These are phyloP conservation scores for Drosophila murphyi DNA, from an alignment of 1,140 invertebrate species.

Conservation along the genomic window DNA sequence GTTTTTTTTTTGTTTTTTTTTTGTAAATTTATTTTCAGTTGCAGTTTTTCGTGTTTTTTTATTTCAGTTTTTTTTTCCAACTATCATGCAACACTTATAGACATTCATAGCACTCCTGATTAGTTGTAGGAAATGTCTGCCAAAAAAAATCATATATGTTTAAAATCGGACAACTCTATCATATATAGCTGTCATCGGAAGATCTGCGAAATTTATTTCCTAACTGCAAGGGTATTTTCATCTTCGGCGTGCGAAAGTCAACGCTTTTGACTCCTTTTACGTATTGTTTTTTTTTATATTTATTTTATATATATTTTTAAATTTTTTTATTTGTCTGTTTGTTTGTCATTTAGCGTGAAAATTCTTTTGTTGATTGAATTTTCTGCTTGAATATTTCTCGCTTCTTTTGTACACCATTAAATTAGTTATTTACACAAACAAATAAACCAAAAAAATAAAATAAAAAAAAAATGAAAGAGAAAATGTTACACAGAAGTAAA, in stretches of 20 bases:
- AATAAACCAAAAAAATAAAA: slow-evolving; percentile 35
- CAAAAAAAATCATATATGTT: neutral
- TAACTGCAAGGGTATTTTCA: slow-evolving; percentile 3
- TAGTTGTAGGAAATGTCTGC: neutral
- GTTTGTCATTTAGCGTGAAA: slow-evolving; percentile 39
- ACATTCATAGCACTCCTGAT: no score
- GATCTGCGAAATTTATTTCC: no score
- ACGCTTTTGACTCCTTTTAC: no score
- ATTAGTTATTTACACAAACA: slow-evolving; percentile 48
- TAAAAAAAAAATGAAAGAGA: slow-evolving; percentile 31
- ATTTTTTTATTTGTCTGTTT: neutral
- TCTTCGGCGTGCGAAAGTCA: neutral
- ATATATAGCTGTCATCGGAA: neutral
- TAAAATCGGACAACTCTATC: neutral
- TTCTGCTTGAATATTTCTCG: slow-evolving; percentile 47
- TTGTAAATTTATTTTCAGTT: slow-evolving; percentile 14
- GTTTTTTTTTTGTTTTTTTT: neutral
- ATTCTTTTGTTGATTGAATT: slow-evolving; percentile 55
- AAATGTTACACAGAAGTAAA: slow-evolving; percentile 25
- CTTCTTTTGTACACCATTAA: slow-evolving; percentile 34
- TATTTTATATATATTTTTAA: neutral
- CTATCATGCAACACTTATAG: neutral
- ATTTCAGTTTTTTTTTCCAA: neutral
- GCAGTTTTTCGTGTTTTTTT: slow-evolving; percentile 4
- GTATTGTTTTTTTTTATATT: neutral